Evolutionary conservation across 2,113 vertebrate species (phyloP), one percentile per base, ranked within the genome.

Genomic region (Saguinus midas): DNA sequence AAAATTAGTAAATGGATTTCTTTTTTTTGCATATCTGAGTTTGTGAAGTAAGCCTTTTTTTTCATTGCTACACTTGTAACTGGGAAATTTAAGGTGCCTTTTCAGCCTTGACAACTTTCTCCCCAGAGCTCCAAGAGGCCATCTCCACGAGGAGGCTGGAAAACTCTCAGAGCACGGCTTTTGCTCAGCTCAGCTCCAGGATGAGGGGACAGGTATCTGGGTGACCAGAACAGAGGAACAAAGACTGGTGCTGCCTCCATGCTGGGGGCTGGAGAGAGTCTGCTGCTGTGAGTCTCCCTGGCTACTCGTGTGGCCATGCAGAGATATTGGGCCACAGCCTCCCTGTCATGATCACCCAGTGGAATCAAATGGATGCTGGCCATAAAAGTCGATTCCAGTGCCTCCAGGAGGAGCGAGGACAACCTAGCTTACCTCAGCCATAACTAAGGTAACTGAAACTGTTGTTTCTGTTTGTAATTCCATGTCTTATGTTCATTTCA

Each of bases 371-470:
- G 43, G 43, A 83, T 35, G 18, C n/a, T 37, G 11, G 58, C 32
- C 0, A 11, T 32, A 3, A n/a, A n/a, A 16, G 61, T 10, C 11
- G 2, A 3, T 8, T 45, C 17, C 37, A 27, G 18, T 1, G 5
- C 4, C 64, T 61, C 61, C 50, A 70, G 70, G n/a, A 52, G 45
- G 57, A 57, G 18, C 78, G 25, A 61, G 35, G n/a, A 61, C 58
- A 35, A 1, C 14, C n/a, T 20, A 32, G 52, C 81, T 52, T 6
- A 3, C 55, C 27, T 29, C 7, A 14, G 29, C 66, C 27, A 1
- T 4, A 5, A 23, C 48, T 48, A 1, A 48, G 48, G 48, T 48
- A 48, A 48, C 48, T 48, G 48, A 48, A 5, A 23, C 43, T 16
- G 68, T 21, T 21, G 5, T 8, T 64, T 48, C 40, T 21, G 57